Evolutionary conservation across 2,113 vertebrate genomes (phyloP).

Genomic region (Megaceryle torquata): DNA sequence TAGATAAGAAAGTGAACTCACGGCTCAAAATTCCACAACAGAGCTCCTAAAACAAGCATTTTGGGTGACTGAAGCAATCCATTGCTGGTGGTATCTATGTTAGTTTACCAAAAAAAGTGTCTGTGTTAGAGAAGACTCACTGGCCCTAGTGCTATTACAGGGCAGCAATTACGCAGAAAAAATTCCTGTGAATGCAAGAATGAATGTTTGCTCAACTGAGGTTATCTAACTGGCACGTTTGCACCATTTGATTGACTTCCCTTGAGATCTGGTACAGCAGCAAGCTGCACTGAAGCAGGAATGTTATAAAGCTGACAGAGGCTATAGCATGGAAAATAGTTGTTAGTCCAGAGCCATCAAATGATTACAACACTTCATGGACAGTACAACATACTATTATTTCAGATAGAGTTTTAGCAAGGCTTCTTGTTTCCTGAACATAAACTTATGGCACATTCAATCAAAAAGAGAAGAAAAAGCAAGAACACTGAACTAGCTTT

Average conservation of each 20-base stretch:
- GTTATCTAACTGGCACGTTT: neutral
- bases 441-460: neutral
- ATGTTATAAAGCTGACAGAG: neutral
- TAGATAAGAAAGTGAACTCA: neutral
- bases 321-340: neutral
- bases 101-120: neutral
- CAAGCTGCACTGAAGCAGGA: neutral
- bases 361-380: neutral
- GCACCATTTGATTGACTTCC: neutral
- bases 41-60: neutral
- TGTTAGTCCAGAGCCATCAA: neutral
- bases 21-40: neutral
- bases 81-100: neutral
- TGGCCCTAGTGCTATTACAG: neutral
- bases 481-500: neutral
- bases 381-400: neutral
- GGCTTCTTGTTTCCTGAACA: neutral
- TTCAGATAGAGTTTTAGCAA: neutral
- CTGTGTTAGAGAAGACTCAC: neutral
- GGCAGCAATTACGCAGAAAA: neutral
- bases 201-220: neutral
- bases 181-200: neutral
- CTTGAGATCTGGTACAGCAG: neutral
- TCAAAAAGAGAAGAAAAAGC: neutral
- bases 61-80: neutral